Conservation (phyloP, 2,888 invertebrate species). For the Campoletis raptor region DNA sequence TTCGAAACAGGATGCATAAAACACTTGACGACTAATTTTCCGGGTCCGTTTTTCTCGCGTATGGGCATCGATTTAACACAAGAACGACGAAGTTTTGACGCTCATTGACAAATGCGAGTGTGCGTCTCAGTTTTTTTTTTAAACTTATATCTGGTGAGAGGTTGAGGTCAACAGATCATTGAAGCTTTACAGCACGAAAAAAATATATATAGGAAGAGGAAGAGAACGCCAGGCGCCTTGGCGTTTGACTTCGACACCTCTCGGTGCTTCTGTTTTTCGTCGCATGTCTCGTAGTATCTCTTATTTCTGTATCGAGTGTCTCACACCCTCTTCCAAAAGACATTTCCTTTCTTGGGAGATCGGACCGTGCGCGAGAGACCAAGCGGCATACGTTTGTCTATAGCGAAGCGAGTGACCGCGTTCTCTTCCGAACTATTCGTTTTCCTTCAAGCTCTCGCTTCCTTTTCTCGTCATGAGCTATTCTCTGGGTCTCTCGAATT, state of each 20-base stretch:
- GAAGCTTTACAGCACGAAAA: not conserved
- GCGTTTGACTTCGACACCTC: conserved; percentile 65
- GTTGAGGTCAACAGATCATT: conserved; percentile 73
- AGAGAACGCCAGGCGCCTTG: conserved; percentile 78
- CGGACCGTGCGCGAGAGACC: not conserved
- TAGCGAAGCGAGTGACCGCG: conserved; percentile 62
- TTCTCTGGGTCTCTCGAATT: conserved; percentile 74
- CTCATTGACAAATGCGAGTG: conserved; percentile 78
- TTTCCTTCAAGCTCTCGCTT: conserved; percentile 30
- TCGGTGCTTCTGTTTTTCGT: conserved; percentile 77
- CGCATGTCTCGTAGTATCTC: conserved; percentile 56
- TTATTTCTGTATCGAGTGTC: conserved; percentile 46
- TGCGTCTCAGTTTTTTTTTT: conserved; percentile 29
- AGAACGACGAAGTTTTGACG: conserved; percentile 76
- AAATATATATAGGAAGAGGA: conserved; percentile 1
- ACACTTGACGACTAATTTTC: conserved; percentile 82
- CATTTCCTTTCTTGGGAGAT: conserved; percentile 75
- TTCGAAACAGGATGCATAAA: conserved; percentile 79
- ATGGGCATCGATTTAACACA: conserved; percentile 30
- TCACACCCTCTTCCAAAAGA: conserved; percentile 71
- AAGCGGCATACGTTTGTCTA: conserved; percentile 55
- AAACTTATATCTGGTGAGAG: conserved; percentile 40
- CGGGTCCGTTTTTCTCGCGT: conserved; percentile 71
- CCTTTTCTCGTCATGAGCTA: conserved; percentile 53
- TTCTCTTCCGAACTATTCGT: conserved; percentile 60